phyloP scores from a whole-genome alignment of 2,797 vertebrate genomes.

The Galago senegalensis region DNA sequence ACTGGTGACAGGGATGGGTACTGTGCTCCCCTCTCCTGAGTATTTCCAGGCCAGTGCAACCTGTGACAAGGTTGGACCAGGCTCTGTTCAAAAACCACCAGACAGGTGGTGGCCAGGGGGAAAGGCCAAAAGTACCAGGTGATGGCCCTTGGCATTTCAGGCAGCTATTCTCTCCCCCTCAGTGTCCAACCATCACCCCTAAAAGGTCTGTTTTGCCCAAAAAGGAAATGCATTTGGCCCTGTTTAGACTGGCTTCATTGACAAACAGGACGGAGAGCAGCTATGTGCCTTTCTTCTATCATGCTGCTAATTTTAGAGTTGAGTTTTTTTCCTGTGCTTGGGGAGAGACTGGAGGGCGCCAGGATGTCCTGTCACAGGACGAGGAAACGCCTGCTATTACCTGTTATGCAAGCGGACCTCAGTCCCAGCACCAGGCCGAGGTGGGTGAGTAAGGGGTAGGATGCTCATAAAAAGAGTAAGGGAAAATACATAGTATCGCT shows the following conservation, averaged over 20 bases:
- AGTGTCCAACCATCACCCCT: constrained; percentile 26
- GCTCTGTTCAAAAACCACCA: not conserved
- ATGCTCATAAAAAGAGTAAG: constrained; percentile 50
- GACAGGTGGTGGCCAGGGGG: not conserved
- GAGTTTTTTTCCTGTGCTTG: constrained; percentile 86
- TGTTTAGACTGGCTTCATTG: constrained; percentile 88
- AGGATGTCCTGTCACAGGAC: constrained; percentile 99
- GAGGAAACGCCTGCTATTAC: constrained; percentile 99
- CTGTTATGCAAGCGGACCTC: constrained; percentile 98
- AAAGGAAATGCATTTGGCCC: constrained; percentile 87
- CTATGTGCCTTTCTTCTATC: constrained; percentile 87
- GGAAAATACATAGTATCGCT: not conserved
- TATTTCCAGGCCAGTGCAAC: not conserved
- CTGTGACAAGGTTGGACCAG: not conserved
- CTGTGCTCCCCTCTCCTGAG: not conserved
- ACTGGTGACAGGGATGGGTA: no score
- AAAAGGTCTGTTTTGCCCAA: constrained; percentile 73
- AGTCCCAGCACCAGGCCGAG: constrained; percentile 82
- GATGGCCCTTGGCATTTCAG: not conserved
- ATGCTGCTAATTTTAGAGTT: constrained; percentile 95
- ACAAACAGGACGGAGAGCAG: constrained; percentile 87
- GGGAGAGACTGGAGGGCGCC: constrained; percentile 98
- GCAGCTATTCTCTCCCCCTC: not conserved
- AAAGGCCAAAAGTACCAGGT: not conserved
- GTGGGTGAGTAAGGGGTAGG: constrained; percentile 81